Conservation (phyloP, 2,888 invertebrate genomes). For the Meliscaeva auricollis region DNA sequence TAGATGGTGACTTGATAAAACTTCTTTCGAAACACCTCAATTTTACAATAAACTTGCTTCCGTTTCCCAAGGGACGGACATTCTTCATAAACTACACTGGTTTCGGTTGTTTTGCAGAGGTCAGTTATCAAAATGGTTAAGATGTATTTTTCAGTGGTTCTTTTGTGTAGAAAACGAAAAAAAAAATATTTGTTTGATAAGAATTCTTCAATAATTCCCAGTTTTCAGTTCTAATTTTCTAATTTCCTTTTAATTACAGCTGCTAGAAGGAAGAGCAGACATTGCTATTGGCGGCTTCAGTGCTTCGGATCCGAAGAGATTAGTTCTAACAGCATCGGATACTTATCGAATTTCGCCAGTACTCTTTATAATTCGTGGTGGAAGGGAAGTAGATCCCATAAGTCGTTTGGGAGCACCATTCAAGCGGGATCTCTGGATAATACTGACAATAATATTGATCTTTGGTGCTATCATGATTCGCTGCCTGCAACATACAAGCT, state of each 20-base stretch:
- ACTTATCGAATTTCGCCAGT: constrained; percentile 78
- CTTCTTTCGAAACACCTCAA: constrained; percentile 77
- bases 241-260: constrained; percentile 77
- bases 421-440: constrained; percentile 76
- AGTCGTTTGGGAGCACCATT: constrained; percentile 78
- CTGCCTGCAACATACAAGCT: background rate
- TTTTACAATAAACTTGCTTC: constrained; percentile 78
- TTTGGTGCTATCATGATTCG: constrained; percentile 1
- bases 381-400: constrained; percentile 73
- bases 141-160: too few relatives aligned
- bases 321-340: constrained; percentile 77
- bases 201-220: too few relatives aligned
- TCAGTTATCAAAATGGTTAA: constrained; percentile 46
- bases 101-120: constrained; percentile 78
- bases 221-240: too few relatives aligned
- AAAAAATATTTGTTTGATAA: too few relatives aligned
- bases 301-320: constrained; percentile 75
- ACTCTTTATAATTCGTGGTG: constrained; percentile 78
- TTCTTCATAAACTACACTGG: constrained; percentile 67
- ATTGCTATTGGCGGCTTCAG: constrained; percentile 80
- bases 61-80: constrained; percentile 74
- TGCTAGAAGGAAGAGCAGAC: constrained; percentile 76
- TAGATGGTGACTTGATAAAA: constrained; percentile 80
- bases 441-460: constrained; percentile 36
- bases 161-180: too few relatives aligned